phyloP scores from a whole-genome alignment of 1,140 invertebrate genomes.

The Drosophila pseudoananassae region DNA sequence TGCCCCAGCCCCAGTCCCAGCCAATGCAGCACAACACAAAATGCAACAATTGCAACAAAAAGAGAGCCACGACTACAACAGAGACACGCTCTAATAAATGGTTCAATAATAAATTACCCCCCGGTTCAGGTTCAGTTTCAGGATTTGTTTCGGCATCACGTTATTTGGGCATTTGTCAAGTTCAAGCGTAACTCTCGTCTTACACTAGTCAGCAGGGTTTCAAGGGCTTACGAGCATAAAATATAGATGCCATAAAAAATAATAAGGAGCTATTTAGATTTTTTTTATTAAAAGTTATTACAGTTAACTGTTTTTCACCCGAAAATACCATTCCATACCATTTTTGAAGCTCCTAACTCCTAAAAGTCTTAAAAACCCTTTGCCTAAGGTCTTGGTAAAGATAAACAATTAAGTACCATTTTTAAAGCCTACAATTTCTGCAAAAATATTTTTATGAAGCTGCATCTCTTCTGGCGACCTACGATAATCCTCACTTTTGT shows the following conservation, averaged over 20 bases:
- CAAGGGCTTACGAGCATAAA: background rate
- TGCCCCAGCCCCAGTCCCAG: slow-evolving; percentile 17
- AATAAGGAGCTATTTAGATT: no score
- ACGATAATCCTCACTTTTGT: slow-evolving; percentile 4
- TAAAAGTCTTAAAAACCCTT: no score
- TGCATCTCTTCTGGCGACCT: background rate
- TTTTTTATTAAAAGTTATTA: no score
- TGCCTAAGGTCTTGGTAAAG: no score
- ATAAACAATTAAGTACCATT: no score
- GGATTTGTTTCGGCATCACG: slow-evolving; percentile 70
- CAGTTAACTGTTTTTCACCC: no score
- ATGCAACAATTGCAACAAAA: slow-evolving; percentile 3
- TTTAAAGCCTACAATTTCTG: no score
- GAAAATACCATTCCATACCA: no score
- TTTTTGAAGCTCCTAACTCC: no score
- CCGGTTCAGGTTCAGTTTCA: slow-evolving; percentile 43
- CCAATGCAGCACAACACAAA: slow-evolving; percentile 1
- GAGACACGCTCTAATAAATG: slow-evolving; percentile 76
- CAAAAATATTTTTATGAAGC: slow-evolving; percentile 1
- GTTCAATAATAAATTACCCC: slow-evolving; percentile 76
- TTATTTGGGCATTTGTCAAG: slow-evolving; percentile 81
- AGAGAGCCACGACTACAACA: slow-evolving; percentile 45
- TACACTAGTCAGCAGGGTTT: slow-evolving; percentile 47
- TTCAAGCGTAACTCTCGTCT: slow-evolving; percentile 70
- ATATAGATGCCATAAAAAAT: no score